Evolutionary conservation across 2,113 vertebrate species (phyloP), one percentile per base, ranked within the genome.

Genomic region (Oophaga pumilio): DNA sequence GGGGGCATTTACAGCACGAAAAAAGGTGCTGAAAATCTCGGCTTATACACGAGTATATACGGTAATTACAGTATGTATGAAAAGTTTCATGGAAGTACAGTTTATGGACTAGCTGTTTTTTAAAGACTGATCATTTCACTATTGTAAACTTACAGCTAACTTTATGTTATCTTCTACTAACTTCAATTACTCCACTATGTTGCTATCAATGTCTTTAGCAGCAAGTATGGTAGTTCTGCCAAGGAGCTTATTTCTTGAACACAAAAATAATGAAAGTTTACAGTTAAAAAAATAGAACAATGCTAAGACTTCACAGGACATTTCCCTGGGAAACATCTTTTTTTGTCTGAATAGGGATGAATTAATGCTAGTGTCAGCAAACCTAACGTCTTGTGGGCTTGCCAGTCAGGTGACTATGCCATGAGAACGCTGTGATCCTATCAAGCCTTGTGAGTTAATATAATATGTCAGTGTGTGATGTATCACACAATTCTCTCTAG

Each of bases 351-450:
- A 15, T 20, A 24, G 69, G 18, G 49, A 69, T 69, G 80, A 68
- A 66, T 66, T 11, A 24, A 49, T 24, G 49, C 64, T 83, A 49
- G 26, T 53, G 62, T 83, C 81, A 83, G 81, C 62, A 83, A 69
- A 83, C 81, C 49, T 68, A 83, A 83, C 3, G 28, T 79, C 49
- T 79, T 86, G 76, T 68, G 22, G n/a, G 14, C 66, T 18, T 69
- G 62, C 76, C 85, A 85, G 49, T 86, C 76, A 86, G 76, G 85
- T 79, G 50, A 78, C 76, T 68, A 33, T 76, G 59, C 74, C 33
- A 76, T 80, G 60, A 80, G 76, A 79, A 86, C 76, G 69, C 53
- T 69, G 57, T 79, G 85, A 79, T 79, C 60, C 76, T 77, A 56
- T 59, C 62, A 86, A 80, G 43, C 43, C 33, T 79, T 86, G 76